Conservation (phyloP, 2,797 vertebrate genomes). For the Cuniculus paca region DNA sequence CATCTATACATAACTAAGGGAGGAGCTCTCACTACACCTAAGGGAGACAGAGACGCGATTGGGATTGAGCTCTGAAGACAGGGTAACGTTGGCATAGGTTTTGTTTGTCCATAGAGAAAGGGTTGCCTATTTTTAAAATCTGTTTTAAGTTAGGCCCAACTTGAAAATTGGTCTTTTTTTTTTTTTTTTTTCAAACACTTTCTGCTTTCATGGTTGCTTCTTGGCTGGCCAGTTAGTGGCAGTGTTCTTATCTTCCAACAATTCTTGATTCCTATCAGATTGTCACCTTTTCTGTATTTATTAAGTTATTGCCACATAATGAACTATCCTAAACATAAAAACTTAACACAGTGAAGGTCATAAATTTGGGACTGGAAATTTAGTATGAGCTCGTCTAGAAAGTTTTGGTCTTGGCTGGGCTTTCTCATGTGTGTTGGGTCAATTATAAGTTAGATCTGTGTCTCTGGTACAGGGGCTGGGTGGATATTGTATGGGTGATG, state of each 20-base stretch:
- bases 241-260: constrained; percentile 3
- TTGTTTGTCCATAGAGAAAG: constrained; percentile 21
- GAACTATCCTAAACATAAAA: not conserved
- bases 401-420: not conserved
- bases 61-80: constrained; percentile 31
- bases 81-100: not conserved
- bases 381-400: not conserved
- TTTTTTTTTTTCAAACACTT: not conserved
- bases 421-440: not conserved
- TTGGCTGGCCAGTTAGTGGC: not conserved
- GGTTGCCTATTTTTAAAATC: not conserved
- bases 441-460: not conserved
- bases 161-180: not conserved
- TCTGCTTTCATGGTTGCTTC: not conserved
- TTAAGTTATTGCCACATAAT: not conserved
- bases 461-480: not conserved
- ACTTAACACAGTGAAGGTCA: not conserved
- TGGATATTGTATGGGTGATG: not conserved
- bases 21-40: not conserved
- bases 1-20: not conserved
- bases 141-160: not conserved
- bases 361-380: not conserved
- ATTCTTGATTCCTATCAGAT: not conserved
- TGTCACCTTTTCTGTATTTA: not conserved
- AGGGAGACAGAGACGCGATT: not conserved